Evolutionary conservation across 2,797 vertebrate genomes (phyloP), one percentile per base, ranked within the genome.

Genomic region (Phrynocephalus forsythii): DNA sequence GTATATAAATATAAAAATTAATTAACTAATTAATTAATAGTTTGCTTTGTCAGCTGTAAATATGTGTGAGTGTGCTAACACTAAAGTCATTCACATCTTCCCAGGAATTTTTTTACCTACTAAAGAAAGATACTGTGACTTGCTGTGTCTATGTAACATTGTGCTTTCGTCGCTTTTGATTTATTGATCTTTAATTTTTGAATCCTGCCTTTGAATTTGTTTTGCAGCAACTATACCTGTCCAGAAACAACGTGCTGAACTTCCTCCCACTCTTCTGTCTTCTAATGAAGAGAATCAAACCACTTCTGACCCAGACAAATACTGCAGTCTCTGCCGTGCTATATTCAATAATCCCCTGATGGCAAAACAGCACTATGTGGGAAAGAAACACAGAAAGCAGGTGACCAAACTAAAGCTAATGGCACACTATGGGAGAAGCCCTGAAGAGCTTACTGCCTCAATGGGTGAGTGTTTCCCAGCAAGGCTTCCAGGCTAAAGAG

Each of bases 371-470:
- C 99, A 99, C 96, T 99, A 99, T 1, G 96, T 95, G 75, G 99
- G 99, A 96, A 99, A 99, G 96, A 99, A 98, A 94, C 99, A 99
- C 92, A 97, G 97, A 94, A 99, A 99, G 91, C 98, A 98, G 89
- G 97, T 98, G 95, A 98, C 98, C 87, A 99, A 99, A 96, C 96
- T 97, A 94, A 98, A 98, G 91, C 97, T 99, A 92, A 98, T 99
- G 97, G 98, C 98, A 63, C 98, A 98, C 71, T 99, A 99, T 1
- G 98, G 98, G 1, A 97, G 96, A 85, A 95, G 95, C 73, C 94
- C 96, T 0, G 96, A 96, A 60, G 94, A 96, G 63, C 92, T 96
- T 0, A 94, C 95, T 2, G 95, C 95, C 87, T 96, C 95, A 82
- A 87, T 94, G 92, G 96, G 97, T 97, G 92, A 97, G 96, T 85